Conservation (phyloP, 2,113 vertebrate species). For the Neofelis nebulosa region DNA sequence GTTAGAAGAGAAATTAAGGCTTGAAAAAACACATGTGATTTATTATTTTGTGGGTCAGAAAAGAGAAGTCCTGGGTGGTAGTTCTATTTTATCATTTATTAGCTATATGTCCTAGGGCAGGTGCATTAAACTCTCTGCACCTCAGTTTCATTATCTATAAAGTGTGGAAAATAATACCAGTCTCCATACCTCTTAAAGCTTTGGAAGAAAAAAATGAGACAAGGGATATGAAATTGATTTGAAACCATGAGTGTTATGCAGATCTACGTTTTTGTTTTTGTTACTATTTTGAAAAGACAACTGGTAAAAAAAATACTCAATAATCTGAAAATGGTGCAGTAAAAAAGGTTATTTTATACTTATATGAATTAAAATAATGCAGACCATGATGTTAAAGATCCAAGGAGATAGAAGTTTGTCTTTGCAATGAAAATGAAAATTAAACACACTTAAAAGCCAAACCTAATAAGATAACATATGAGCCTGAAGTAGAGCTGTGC, state of each 20-base stretch:
- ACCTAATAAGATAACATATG: constrained; percentile 34
- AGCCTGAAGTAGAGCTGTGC: background rate
- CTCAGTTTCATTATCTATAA: constrained; percentile 72
- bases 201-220: constrained; percentile 54
- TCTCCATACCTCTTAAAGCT: constrained; percentile 63
- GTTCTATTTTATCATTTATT: constrained; percentile 70
- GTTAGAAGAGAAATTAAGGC: constrained; percentile 43
- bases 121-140: constrained; percentile 59
- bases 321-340: constrained; percentile 36
- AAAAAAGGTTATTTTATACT: constrained; percentile 28
- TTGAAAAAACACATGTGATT: constrained; percentile 45
- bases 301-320: constrained; percentile 35
- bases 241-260: constrained; percentile 55
- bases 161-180: constrained; percentile 65
- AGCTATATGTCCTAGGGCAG: constrained; percentile 64
- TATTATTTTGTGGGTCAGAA: constrained; percentile 63
- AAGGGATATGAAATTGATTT: constrained; percentile 29
- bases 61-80: constrained; percentile 21
- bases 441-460: constrained; percentile 58
- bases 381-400: constrained; percentile 57
- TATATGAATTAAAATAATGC: constrained; percentile 50
- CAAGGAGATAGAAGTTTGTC: constrained; percentile 41
- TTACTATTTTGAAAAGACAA: constrained; percentile 59
- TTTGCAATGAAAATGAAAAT: constrained; percentile 65
- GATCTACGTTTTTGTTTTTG: constrained; percentile 58